phyloP scores from a whole-genome alignment of 1,140 invertebrate genomes.

The Dendroctonus valens region DNA sequence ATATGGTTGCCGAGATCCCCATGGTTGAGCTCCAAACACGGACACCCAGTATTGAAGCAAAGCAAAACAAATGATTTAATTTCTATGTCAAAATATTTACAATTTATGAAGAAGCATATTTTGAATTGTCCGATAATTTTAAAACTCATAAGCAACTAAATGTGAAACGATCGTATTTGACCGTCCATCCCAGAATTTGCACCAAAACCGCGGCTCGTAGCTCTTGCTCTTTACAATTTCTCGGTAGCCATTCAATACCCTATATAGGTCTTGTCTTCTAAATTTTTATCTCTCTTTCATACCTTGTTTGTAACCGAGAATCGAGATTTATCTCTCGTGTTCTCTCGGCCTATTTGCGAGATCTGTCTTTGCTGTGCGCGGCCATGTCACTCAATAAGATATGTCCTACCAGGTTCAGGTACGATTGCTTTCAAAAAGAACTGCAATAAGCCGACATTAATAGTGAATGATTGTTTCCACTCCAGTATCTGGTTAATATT shows the following conservation, averaged over 20 bases:
- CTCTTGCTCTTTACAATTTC: slow-evolving; percentile 40
- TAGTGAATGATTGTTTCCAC: too few relatives aligned
- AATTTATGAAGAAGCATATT: neutral
- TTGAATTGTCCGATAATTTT: neutral
- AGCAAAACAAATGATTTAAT: too few relatives aligned
- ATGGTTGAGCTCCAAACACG: too few relatives aligned
- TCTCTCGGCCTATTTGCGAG: slow-evolving; percentile 34
- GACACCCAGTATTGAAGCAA: too few relatives aligned
- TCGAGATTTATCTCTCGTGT: slow-evolving; percentile 43
- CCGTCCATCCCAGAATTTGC: slow-evolving; percentile 24
- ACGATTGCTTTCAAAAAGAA: too few relatives aligned
- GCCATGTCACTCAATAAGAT: slow-evolving; percentile 34
- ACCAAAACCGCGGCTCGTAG: slow-evolving; percentile 12
- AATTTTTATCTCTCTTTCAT: slow-evolving; percentile 48
- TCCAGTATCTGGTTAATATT: too few relatives aligned
- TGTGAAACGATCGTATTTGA: slow-evolving; percentile 10
- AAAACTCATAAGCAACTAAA: slow-evolving; percentile 6
- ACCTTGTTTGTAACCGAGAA: slow-evolving; percentile 47
- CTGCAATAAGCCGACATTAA: too few relatives aligned
- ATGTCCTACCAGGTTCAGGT: slow-evolving; percentile 12
- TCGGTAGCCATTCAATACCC: slow-evolving; percentile 45
- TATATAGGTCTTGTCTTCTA: slow-evolving; percentile 47
- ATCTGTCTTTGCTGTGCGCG: slow-evolving; percentile 33
- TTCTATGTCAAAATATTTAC: neutral
- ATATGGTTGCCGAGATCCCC: too few relatives aligned